Conservation (phyloP, 2,113 vertebrate genomes). For the Notiomystis cincta region DNA sequence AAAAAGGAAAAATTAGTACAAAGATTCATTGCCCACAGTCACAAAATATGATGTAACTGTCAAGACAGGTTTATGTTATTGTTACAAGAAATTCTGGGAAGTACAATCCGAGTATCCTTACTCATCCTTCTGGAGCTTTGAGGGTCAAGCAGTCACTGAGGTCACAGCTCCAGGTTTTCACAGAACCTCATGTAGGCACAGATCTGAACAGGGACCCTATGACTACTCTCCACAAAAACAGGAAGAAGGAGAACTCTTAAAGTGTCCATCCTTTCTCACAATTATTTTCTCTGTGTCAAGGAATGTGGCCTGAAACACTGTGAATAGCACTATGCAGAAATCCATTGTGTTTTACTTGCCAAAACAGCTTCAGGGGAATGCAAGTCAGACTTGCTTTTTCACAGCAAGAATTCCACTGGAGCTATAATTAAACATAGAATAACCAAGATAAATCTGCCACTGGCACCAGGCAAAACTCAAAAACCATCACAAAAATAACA, state of each 20-base stretch:
- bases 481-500: neutral
- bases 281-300: neutral
- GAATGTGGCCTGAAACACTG: neutral
- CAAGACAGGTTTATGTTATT: neutral
- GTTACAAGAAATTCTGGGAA: neutral
- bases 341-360: neutral
- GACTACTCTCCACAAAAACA: neutral
- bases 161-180: neutral
- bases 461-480: neutral
- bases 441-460: neutral
- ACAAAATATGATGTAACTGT: neutral
- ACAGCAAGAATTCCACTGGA: neutral
- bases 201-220: neutral
- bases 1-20: neutral
- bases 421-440: conserved; percentile 23
- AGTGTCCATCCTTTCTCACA: neutral
- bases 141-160: neutral
- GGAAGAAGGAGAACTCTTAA: neutral
- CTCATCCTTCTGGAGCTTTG: neutral
- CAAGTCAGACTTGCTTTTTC: neutral
- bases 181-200: neutral
- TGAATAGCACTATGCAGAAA: neutral
- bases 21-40: neutral
- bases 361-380: neutral
- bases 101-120: neutral